phyloP scores from a whole-genome alignment of 2,797 vertebrate species.

The Sebastolobus altivelis region DNA sequence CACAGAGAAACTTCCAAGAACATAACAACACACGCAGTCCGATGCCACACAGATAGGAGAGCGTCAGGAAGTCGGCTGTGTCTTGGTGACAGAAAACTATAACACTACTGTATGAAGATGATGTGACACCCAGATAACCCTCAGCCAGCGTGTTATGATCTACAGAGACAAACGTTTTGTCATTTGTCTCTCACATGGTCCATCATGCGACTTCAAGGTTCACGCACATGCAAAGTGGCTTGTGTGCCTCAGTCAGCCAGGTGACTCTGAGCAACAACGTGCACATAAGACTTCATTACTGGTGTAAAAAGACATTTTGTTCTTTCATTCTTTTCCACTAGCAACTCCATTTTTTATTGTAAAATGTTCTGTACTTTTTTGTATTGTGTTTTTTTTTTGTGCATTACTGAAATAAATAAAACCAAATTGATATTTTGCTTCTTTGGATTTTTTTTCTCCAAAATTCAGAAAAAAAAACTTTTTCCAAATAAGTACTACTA shows the following conservation, averaged over 20 bases:
- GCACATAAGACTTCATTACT: not conserved
- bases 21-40: not conserved
- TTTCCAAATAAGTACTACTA: not conserved
- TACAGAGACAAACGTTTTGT: constrained; percentile 18
- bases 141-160: not conserved
- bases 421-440: not conserved
- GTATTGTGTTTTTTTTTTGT: not conserved
- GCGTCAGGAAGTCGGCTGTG: constrained; percentile 37
- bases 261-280: constrained; percentile 17
- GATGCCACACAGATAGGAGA: constrained; percentile 69
- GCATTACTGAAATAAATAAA: not conserved
- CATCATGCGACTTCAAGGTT: constrained; percentile 35
- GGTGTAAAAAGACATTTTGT: not conserved
- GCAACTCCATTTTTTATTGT: not conserved
- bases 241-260: constrained; percentile 2
- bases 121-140: constrained; percentile 62
- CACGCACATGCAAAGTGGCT: not conserved
- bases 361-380: not conserved
- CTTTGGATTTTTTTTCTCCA: not conserved
- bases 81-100: constrained; percentile 29
- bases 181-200: constrained; percentile 44
- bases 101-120: constrained; percentile 4
- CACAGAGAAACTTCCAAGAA: constrained; percentile 35
- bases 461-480: not conserved
- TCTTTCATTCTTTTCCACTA: not conserved